These are phyloP conservation scores for Caenorhabditis drosophilae DNA, from an alignment of 2,888 invertebrate genomes.

Conservation along the genomic window DNA sequence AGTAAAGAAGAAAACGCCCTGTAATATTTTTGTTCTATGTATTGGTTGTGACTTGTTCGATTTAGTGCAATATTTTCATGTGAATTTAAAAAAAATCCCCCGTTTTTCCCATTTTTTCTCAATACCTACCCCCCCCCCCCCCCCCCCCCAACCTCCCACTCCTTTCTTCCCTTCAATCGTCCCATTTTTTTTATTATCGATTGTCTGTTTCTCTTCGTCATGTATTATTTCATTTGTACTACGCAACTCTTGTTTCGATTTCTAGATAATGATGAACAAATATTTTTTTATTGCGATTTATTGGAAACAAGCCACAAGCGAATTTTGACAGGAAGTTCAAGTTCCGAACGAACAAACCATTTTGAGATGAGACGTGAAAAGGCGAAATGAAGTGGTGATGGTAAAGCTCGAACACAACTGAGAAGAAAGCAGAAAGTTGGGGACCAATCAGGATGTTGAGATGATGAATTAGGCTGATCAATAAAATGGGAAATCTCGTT, in stretches of 20 bases:
- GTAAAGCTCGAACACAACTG: conserved; percentile 22
- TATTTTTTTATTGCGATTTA: neutral
- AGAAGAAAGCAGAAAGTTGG: conserved; percentile 31
- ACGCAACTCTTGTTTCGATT: too few relatives aligned
- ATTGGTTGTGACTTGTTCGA: neutral
- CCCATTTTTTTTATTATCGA: too few relatives aligned
- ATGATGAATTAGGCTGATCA: neutral
- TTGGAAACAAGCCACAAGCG: neutral
- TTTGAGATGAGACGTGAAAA: conserved; percentile 26
- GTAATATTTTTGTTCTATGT: too few relatives aligned
- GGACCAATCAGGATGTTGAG: conserved; percentile 13
- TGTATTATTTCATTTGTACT: too few relatives aligned
- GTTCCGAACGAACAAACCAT: conserved; percentile 1
- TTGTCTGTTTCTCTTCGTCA: too few relatives aligned
- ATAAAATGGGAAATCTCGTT: conserved; percentile 26
- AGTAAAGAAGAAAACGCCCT: too few relatives aligned
- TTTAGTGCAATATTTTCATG: conserved; percentile 4
- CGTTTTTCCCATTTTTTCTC: too few relatives aligned
- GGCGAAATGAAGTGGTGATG: conserved; percentile 18
- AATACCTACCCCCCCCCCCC: too few relatives aligned
- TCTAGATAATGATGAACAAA: neutral
- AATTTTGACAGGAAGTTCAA: neutral
- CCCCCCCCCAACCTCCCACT: too few relatives aligned
- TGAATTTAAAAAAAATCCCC: too few relatives aligned
- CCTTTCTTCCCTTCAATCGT: too few relatives aligned